Conservation (phyloP, 2,113 vertebrate species). For the Oxyura jamaicensis region DNA sequence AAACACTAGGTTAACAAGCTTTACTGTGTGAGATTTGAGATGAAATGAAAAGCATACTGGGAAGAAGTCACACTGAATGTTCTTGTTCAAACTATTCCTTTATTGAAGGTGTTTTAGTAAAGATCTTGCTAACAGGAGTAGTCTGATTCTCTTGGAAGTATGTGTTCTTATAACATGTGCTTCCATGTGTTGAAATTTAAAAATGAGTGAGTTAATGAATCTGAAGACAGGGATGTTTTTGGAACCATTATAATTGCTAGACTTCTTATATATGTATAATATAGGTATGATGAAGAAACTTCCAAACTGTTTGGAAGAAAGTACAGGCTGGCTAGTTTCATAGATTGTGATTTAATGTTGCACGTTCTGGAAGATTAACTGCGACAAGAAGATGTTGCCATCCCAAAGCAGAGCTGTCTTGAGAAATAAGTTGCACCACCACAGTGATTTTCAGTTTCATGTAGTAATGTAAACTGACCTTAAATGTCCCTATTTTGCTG, state of each 20-base stretch:
- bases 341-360: neutral
- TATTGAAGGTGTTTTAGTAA: neutral
- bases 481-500: neutral
- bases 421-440: neutral
- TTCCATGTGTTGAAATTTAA: neutral
- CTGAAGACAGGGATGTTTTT: neutral
- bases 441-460: neutral
- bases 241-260: neutral
- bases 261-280: neutral
- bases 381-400: neutral
- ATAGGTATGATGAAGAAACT: neutral
- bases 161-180: neutral
- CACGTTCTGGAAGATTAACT: neutral
- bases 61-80: accelerated
- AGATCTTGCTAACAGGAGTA: neutral
- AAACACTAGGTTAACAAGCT: accelerated
- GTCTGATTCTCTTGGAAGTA: neutral
- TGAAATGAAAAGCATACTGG: neutral
- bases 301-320: neutral
- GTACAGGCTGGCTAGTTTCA: neutral
- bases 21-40: neutral
- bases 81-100: neutral
- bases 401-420: neutral
- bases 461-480: neutral
- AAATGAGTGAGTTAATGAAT: neutral